Evolutionary conservation across 2,888 invertebrate species (phyloP), one percentile per base, ranked within the genome.

Genomic region (Luffia ferchaultella): DNA sequence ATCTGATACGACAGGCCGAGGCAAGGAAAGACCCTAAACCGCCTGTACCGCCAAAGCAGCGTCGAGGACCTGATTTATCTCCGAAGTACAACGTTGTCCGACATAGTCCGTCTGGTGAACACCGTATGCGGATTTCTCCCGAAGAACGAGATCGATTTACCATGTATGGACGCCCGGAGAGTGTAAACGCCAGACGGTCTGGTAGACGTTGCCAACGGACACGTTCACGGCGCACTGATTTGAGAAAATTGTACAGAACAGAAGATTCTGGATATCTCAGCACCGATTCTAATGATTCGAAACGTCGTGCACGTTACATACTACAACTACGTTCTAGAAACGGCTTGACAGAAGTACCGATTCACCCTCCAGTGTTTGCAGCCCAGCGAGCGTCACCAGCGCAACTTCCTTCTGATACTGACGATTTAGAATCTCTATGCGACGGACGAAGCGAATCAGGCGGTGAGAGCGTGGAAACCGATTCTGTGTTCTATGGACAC

Each of bases 211-310:
- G 80, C 42, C 70, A 73, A 2, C 61, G 80, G 55, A 73, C 75
- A n/a, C 67, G 82, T 62, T 73, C 77, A 5, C 63, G 79, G 54
- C 62, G 80, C 58, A 73, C 76, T 16, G 78, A 80, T 55, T 56
- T 79, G 20, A 76, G 71, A 56, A 84, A 76, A 59, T 60, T 77
- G 18, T 76, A 70, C 58, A 75, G 69, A 63, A 80, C 76, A 1
- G 89, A 90, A 70, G 95, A 95, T 68, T 93, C 93, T 9, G 95
- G 94, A 0, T 95, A 95, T 61, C 86, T 95, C 60, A 95, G 94
- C 64, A 93, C 93, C 0, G 94, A 94, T 64, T 93, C 93, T 1
- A 87, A 86, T 52, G 90, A 90, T 60, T 87, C 87, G 0, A 85
- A 82, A 60, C 73, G 78, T 42, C 73, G 77, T 61, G 78, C 82